These are phyloP conservation scores for Oncorhynchus mykiss DNA, from an alignment of 2,113 vertebrate species.

Conservation along the genomic window DNA sequence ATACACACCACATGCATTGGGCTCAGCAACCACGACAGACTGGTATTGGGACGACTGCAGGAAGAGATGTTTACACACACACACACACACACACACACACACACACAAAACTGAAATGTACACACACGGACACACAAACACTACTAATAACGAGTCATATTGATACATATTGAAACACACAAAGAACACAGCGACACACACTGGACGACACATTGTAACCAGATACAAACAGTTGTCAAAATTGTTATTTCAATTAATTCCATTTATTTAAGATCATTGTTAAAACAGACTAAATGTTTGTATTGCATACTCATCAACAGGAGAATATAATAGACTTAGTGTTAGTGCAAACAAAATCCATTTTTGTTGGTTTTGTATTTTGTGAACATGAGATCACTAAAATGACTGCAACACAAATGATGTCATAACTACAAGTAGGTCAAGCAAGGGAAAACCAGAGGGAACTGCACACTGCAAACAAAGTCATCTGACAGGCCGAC, in stretches of 20 bases:
- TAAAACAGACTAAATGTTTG: slow-evolving; percentile 67
- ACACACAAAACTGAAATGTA: neutral
- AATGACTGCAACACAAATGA: slow-evolving; percentile 47
- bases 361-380: slow-evolving; percentile 4
- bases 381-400: slow-evolving; percentile 50
- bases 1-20: slow-evolving; percentile 46
- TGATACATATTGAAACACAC: neutral
- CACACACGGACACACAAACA: slow-evolving; percentile 1
- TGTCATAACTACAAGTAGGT: slow-evolving; percentile 34
- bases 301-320: slow-evolving; percentile 64
- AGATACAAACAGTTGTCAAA: neutral
- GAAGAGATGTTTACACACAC: slow-evolving; percentile 15
- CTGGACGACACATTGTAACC: neutral
- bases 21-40: slow-evolving; percentile 66
- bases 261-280: slow-evolving; percentile 66
- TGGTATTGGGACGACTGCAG: slow-evolving; percentile 60
- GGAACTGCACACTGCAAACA: slow-evolving; percentile 54
- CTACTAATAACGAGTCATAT: neutral
- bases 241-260: slow-evolving; percentile 30
- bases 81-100: neutral
- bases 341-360: slow-evolving; percentile 69
- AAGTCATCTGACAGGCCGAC: neutral
- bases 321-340: slow-evolving; percentile 62
- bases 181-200: neutral
- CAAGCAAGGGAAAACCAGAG: slow-evolving; percentile 49